Evolutionary conservation across 2,888 invertebrate species (phyloP).

Genomic region (Brenthis ino): DNA sequence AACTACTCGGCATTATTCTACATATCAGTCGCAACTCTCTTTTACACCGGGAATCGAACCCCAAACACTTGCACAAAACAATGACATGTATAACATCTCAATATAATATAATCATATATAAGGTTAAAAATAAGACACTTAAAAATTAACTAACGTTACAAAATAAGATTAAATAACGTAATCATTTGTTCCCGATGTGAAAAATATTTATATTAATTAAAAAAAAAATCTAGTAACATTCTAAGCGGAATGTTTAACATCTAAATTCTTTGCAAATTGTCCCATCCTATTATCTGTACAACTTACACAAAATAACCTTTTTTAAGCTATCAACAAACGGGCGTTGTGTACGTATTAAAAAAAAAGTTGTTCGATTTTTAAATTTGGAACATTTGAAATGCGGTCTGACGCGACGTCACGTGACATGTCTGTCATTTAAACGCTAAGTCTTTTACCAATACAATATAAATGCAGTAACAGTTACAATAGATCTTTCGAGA

Average conservation of each 20-base stretch:
- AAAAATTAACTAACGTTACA: constrained; percentile 81
- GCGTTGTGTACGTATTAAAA: constrained; percentile 67
- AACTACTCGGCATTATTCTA: constrained; percentile 66
- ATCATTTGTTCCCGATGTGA: constrained; percentile 81
- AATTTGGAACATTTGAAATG: constrained; percentile 62
- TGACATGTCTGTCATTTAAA: constrained; percentile 45
- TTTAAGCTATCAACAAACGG: constrained; percentile 77
- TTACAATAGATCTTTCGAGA: constrained; percentile 64
- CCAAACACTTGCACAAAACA: constrained; percentile 80
- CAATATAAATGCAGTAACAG: constrained; percentile 69
- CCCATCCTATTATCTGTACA: constrained; percentile 82
- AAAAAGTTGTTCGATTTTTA: constrained; percentile 67
- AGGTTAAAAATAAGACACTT: constrained; percentile 78
- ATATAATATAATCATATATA: constrained; percentile 77
- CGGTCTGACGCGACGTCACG: constrained; percentile 75
- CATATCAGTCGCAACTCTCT: constrained; percentile 80
- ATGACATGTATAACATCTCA: constrained; percentile 80
- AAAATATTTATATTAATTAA: constrained; percentile 68
- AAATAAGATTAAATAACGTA: constrained; percentile 82
- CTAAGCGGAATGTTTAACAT: constrained; percentile 82
- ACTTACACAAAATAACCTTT: constrained; percentile 77
- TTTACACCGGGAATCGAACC: constrained; percentile 67
- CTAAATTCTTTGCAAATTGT: constrained; percentile 82
- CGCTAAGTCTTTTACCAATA: constrained; percentile 48
- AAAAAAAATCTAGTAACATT: constrained; percentile 80